Evolutionary conservation across 2,888 invertebrate species (phyloP).

Genomic region (Geophilus truncorum): DNA sequence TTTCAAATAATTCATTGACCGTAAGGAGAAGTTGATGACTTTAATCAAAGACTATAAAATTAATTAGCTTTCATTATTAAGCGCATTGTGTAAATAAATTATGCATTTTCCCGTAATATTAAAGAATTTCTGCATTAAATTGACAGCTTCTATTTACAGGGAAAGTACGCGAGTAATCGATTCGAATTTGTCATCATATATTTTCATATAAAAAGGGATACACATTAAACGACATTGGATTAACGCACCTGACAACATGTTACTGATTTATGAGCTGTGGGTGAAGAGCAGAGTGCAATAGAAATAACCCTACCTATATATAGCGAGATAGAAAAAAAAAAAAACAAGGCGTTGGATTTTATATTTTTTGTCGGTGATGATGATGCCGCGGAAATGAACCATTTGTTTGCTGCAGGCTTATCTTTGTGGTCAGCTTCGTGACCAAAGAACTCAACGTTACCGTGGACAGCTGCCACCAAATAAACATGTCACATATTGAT

Average conservation of each 20-base stretch:
- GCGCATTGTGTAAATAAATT: background rate
- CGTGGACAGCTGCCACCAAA: conserved; percentile 27
- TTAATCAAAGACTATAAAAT: conserved; percentile 4
- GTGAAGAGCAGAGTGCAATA: background rate
- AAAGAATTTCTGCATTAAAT: background rate
- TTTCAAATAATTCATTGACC: background rate
- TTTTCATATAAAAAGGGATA: conserved; percentile 2
- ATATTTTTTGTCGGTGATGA: background rate
- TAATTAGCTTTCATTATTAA: conserved; percentile 10
- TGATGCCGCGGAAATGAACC: conserved; percentile 22
- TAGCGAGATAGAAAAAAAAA: too few species aligned
- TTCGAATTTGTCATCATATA: background rate
- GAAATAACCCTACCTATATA: background rate
- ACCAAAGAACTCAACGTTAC: conserved; percentile 4
- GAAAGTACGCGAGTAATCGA: background rate
- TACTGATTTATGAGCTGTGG: background rate
- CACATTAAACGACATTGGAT: background rate
- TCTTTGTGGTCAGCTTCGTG: conserved; percentile 21
- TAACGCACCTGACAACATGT: background rate
- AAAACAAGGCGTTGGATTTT: conserved; percentile 4
- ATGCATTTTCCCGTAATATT: background rate
- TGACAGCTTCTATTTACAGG: background rate
- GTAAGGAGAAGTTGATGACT: conserved; percentile 1
- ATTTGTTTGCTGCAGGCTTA: conserved; percentile 2
- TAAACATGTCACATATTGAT: conserved; percentile 25